Percentiles rank a stretch among this genome's conserved stretches.
These are phyloP conservation scores for Halcyon smyrnensis DNA, from an alignment of 2,797 vertebrate genomes.

Conservation along the genomic window DNA sequence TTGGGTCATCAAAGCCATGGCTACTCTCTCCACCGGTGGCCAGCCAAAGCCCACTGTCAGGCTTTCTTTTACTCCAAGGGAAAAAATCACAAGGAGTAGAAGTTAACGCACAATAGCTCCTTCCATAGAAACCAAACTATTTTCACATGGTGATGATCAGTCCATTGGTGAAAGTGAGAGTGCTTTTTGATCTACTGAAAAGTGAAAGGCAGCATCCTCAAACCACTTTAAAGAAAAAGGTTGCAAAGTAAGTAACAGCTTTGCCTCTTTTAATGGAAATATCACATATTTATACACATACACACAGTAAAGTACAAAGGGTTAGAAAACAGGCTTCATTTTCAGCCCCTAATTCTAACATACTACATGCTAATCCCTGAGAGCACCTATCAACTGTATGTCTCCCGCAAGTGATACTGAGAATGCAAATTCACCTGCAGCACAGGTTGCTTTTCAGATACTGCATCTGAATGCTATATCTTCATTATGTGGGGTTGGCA, in stretches of 20 bases:
- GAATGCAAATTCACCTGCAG: conserved; percentile 32
- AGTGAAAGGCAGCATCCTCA: background rate
- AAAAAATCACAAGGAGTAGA: background rate
- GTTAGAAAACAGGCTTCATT: conserved; percentile 47
- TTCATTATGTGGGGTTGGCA: background rate
- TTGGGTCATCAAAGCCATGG: background rate
- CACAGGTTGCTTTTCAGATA: background rate
- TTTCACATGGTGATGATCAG: background rate
- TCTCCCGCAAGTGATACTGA: background rate
- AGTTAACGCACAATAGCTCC: background rate
- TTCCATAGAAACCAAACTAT: background rate
- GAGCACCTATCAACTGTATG: conserved; percentile 55
- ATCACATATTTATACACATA: background rate
- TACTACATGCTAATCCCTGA: conserved; percentile 68
- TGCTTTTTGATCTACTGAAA: background rate
- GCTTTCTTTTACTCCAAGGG: background rate
- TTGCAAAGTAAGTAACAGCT: background rate
- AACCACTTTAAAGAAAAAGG: background rate
- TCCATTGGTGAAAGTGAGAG: background rate
- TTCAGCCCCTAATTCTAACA: conserved; percentile 10
- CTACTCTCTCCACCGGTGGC: background rate
- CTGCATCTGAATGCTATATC: background rate
- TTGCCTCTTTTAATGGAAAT: conserved; percentile 55
- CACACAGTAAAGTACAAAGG: conserved; percentile 34
- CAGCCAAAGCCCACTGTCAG: background rate